Conservation (phyloP, 2,888 invertebrate species). For the Reticulitermes lucifugus region DNA sequence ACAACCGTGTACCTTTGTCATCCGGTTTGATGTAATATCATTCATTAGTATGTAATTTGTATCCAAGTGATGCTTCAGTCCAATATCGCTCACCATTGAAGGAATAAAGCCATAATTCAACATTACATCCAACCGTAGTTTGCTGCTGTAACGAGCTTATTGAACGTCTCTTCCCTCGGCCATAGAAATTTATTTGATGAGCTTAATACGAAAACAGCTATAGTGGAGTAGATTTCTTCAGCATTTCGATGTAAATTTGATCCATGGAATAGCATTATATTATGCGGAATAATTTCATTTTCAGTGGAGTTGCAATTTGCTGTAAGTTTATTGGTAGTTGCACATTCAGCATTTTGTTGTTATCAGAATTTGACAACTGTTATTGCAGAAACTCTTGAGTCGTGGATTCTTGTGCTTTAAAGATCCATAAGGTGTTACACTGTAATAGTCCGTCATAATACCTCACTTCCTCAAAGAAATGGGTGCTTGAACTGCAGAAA, state of each 20-base stretch:
- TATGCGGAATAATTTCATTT: conserved; percentile 34
- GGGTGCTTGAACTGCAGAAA: too few relatives aligned
- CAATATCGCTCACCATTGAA: not conserved
- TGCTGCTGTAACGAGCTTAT: not conserved
- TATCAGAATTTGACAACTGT: not conserved
- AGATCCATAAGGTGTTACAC: too few relatives aligned
- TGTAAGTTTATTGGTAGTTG: not conserved
- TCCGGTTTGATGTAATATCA: conserved; percentile 7
- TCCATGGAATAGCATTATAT: not conserved
- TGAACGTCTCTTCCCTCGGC: not conserved
- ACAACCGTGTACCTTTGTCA: conserved; percentile 2
- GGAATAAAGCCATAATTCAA: conserved; percentile 12
- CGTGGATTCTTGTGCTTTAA: not conserved
- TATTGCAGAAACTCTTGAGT: not conserved
- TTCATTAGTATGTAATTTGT: conserved; percentile 16
- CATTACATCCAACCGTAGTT: not conserved
- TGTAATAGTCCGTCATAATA: too few relatives aligned
- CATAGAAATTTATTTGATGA: not conserved
- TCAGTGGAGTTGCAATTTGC: not conserved
- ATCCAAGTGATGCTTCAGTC: conserved; percentile 1
- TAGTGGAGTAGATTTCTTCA: not conserved
- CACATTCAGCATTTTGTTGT: conserved; percentile 42
- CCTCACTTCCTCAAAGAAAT: too few relatives aligned
- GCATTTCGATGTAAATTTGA: not conserved
- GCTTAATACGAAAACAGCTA: not conserved